These are phyloP conservation scores for Myiozetetes cayanensis DNA, from an alignment of 2,113 vertebrate genomes.

Conservation along the genomic window DNA sequence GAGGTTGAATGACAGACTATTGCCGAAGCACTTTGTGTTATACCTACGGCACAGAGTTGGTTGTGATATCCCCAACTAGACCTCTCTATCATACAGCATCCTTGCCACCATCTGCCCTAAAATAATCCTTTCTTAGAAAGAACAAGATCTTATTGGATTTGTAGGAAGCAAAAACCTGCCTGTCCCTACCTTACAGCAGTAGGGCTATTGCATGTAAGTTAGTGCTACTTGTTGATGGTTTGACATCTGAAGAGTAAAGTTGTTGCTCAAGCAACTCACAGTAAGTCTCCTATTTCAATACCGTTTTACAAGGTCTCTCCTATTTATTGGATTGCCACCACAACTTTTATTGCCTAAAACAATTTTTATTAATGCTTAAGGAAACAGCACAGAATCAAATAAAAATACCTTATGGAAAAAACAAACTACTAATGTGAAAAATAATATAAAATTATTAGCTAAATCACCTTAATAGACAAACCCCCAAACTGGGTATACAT, in stretches of 20 bases:
- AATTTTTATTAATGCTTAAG: constrained; percentile 7
- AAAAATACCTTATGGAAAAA: background rate
- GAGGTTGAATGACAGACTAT: background rate
- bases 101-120: background rate
- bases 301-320: background rate
- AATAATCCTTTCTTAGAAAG: background rate
- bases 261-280: background rate
- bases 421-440: background rate
- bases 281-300: background rate
- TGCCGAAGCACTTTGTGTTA: background rate
- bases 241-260: background rate
- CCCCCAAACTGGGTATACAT: background rate
- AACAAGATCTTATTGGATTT: background rate
- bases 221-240: background rate
- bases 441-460: background rate
- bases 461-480: background rate
- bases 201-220: background rate
- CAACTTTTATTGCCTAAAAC: background rate
- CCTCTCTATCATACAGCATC: background rate
- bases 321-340: background rate
- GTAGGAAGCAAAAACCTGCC: background rate
- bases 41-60: background rate
- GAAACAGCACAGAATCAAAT: background rate
- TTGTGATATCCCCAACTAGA: background rate
- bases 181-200: background rate